phyloP scores from a whole-genome alignment of 2,888 invertebrate genomes.

The Rhyacophila evoluta region DNA sequence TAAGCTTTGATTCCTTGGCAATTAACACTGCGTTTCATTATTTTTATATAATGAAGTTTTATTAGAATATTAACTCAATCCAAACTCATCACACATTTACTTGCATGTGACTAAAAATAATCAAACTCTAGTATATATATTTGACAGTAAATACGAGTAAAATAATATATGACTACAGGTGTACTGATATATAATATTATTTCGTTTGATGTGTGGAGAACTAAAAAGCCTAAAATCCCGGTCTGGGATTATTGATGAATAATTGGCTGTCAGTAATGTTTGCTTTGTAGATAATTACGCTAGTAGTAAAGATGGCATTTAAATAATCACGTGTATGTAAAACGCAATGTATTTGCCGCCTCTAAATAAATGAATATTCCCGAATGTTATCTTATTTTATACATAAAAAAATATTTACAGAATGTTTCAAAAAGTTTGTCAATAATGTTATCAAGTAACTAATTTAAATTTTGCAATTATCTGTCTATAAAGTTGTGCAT shows the following conservation, averaged over 20 bases:
- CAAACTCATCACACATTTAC: no score
- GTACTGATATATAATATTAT: not conserved
- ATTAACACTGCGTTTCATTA: no score
- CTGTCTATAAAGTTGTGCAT: no score
- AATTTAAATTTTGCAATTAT: no score
- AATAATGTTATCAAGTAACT: no score
- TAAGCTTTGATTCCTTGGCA: no score
- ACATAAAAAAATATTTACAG: not conserved
- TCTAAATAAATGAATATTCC: not conserved
- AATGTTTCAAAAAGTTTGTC: not conserved
- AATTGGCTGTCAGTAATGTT: not conserved
- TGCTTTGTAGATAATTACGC: not conserved
- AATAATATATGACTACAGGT: no score
- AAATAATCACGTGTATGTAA: slow-evolving; percentile 3
- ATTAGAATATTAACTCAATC: no score
- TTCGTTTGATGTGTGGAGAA: not conserved
- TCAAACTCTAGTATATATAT: no score
- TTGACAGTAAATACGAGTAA: no score
- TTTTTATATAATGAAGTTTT: no score
- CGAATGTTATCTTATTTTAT: not conserved
- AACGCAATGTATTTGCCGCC: slow-evolving; percentile 1
- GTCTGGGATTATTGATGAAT: slow-evolving; percentile 2
- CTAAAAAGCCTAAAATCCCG: not conserved
- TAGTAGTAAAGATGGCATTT: slow-evolving; percentile 15
- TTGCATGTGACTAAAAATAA: no score